Base-by-base conservation (phyloP, 2,113 vertebrate genomes). In the Hemibagrus wyckioides region DNA sequence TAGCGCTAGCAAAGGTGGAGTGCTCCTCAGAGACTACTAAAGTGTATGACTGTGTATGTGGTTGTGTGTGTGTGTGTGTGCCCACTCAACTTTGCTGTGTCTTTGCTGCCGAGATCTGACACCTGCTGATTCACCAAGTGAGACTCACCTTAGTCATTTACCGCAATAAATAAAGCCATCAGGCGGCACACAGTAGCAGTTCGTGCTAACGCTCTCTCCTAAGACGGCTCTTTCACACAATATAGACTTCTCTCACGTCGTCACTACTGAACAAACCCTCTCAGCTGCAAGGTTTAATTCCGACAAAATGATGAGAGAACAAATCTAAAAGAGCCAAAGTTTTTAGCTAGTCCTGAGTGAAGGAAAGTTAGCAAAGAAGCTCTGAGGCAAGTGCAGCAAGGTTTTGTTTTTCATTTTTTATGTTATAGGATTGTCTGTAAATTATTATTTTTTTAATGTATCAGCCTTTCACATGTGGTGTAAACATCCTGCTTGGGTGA, bases 141-240 rank as follows among this genome's bases (percentile, higher is more conserved):
- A 86, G 84, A 88, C 85, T 91, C 88, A 89, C 90, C 88, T 89
- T 84, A 91, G 86, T 89, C 90, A 89, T 91, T 84, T 82, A 86
- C 44, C 36, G 39, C 79, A 54, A 91, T 91, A 89, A 88, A 91
- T 88, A 91, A 67, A 86, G 80, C 76, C 86, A 83, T 80, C 30
- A 88, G 83, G 63, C 59, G 59, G 50, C 83, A 82, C 88, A 89
- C 85, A 83, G 33, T 73, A 54, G 59, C 83, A 85, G 85, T 59
- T 79, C 69, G 48, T 59, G 17, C 80, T 44, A 85, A 82, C 79
- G 25, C 86, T 80, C 67, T 80, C 67, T 33, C 28, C 71, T 69
- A 65, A 48, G 80, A 54, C 67, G 6, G 52, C 83, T 73, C 63
- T 85, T 63, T 41, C 85, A 59, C 69, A 30, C 39, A 33, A 44